These are phyloP conservation scores for Myzus persicae DNA, from an alignment of 1,140 invertebrate species.

Conservation along the genomic window DNA sequence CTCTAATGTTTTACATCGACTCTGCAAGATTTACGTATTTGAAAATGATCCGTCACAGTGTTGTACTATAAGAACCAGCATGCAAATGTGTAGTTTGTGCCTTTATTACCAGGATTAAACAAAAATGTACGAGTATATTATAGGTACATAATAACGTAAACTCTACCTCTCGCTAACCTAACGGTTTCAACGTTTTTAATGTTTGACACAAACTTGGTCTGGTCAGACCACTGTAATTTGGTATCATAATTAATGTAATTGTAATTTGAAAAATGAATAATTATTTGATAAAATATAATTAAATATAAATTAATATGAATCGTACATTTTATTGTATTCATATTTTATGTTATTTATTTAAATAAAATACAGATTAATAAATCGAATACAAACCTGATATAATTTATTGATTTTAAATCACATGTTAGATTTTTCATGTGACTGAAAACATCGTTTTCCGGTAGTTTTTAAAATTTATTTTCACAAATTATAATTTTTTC, in stretches of 20 bases:
- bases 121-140: background rate
- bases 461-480: background rate
- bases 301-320: background rate
- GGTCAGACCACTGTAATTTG: background rate
- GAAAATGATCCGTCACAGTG: background rate
- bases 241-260: background rate
- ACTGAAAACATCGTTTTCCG: background rate
- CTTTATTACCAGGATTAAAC: background rate
- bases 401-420: background rate
- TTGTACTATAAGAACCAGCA: background rate
- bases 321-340: background rate
- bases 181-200: background rate
- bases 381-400: background rate
- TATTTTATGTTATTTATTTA: background rate
- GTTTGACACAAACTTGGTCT: background rate
- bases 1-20: background rate
- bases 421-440: background rate
- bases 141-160: too few species aligned
- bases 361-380: background rate
- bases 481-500: background rate
- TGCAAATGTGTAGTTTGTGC: background rate
- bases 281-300: background rate
- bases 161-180: too few species aligned
- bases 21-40: background rate
- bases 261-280: background rate